phyloP scores from a whole-genome alignment of 2,113 vertebrate species.

The Oncorhynchus gorbuscha region DNA sequence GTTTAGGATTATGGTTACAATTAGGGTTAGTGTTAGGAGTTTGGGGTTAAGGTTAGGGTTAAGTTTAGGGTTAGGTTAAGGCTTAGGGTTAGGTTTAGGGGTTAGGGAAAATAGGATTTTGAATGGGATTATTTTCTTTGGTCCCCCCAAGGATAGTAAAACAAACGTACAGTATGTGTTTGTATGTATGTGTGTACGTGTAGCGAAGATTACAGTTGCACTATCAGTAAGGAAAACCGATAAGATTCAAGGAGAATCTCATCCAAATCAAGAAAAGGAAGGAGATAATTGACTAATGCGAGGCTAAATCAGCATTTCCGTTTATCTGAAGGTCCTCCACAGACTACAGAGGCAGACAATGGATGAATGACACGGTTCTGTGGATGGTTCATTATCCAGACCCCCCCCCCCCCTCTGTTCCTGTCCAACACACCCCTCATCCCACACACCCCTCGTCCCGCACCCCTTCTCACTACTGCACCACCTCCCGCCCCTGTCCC shows the following conservation, averaged over 20 bases:
- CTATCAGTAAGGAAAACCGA: conserved; percentile 25
- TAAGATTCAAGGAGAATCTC: conserved; percentile 35
- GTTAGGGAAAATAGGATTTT: too few species aligned
- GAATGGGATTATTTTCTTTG: too few species aligned
- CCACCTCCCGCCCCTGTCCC: too few species aligned
- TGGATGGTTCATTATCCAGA: conserved; percentile 70
- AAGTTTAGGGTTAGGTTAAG: background rate
- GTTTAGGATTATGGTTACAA: too few species aligned
- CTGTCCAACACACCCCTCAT: conserved; percentile 5
- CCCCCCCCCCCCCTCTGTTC: conserved; percentile 1
- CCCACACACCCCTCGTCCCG: too few species aligned
- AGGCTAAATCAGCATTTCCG: conserved; percentile 72
- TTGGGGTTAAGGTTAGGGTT: background rate
- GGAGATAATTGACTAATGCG: conserved; percentile 57
- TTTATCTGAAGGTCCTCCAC: conserved; percentile 60
- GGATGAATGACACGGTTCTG: conserved; percentile 68
- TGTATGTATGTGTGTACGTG: too few species aligned
- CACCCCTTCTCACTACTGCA: too few species aligned
- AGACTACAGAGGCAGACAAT: conserved; percentile 61
- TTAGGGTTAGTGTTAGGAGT: too few species aligned
- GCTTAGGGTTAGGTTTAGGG: too few species aligned
- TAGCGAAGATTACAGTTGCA: conserved; percentile 11
- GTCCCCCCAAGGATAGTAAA: too few species aligned
- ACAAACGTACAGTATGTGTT: too few species aligned
- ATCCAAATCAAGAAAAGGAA: conserved; percentile 45